Evolutionary conservation across 2,797 vertebrate genomes (phyloP).

Genomic region (Meriones psammophilus): DNA sequence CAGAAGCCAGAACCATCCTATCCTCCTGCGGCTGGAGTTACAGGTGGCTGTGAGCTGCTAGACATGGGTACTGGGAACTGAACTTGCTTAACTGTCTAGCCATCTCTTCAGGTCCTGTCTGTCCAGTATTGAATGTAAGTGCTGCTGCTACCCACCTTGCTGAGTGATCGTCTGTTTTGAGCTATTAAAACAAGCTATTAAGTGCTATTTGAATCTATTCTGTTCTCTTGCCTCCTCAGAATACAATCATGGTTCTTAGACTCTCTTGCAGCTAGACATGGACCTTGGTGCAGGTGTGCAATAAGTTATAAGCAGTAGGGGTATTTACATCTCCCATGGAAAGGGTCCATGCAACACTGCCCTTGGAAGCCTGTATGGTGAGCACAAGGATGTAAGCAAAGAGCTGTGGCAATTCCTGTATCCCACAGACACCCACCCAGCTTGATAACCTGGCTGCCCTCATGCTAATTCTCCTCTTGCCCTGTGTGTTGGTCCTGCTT

Average conservation of each 20-base stretch:
- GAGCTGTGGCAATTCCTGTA: not conserved
- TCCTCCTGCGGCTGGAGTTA: too few species aligned
- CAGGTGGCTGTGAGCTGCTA: too few species aligned
- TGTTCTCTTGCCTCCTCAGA: not conserved
- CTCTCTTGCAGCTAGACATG: not conserved
- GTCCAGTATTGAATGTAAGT: not conserved
- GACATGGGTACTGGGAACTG: too few species aligned
- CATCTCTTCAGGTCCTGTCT: not conserved
- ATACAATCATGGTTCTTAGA: not conserved
- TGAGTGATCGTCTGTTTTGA: not conserved
- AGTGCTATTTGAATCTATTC: not conserved
- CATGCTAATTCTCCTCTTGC: fast-evolving
- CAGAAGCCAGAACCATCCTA: too few species aligned
- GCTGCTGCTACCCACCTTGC: not conserved
- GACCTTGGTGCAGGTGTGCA: too few species aligned
- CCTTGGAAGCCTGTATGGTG: not conserved
- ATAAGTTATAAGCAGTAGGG: not conserved
- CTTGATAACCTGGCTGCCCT: not conserved
- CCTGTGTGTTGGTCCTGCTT: not conserved
- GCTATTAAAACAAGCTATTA: not conserved
- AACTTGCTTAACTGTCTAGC: not conserved
- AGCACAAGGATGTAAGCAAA: not conserved
- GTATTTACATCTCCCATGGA: not conserved
- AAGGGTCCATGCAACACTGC: not conserved
- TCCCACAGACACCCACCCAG: not conserved